Evolutionary conservation across 2,113 vertebrate genomes (phyloP).

Genomic region (Ursus arctos): DNA sequence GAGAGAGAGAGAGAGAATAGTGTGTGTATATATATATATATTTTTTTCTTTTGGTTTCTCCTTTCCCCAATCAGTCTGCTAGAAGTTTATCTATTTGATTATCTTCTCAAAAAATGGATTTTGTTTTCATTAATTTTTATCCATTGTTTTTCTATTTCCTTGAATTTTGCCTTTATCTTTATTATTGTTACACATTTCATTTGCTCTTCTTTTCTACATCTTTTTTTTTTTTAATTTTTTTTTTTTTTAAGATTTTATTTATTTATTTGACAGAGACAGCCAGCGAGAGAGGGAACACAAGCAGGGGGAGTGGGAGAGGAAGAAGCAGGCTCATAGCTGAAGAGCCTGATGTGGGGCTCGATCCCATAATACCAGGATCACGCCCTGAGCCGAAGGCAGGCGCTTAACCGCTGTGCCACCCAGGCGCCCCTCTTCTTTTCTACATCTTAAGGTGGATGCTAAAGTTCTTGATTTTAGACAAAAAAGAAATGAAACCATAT

Average conservation of each 20-base stretch:
- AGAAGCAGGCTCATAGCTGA: too few species aligned
- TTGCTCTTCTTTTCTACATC: not conserved
- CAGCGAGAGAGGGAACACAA: too few species aligned
- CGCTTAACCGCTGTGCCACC: too few species aligned
- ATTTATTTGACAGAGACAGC: too few species aligned
- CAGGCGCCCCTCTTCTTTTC: not conserved
- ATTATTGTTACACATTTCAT: not conserved
- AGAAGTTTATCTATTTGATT: slow-evolving; percentile 22
- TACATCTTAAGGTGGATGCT: not conserved
- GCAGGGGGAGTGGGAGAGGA: too few species aligned
- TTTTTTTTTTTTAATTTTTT: too few species aligned
- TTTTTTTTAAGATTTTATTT: too few species aligned
- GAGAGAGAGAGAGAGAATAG: not conserved
- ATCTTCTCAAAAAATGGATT: not conserved
- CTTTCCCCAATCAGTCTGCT: not conserved
- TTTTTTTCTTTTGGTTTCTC: not conserved
- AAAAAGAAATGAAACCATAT: slow-evolving; percentile 29
- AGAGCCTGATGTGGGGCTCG: too few species aligned
- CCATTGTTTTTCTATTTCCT: not conserved
- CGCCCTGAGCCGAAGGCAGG: too few species aligned
- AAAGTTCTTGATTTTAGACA: not conserved
- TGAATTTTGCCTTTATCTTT: not conserved
- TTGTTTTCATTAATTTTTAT: not conserved
- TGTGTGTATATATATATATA: not conserved
- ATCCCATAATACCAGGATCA: too few species aligned